phyloP scores from a whole-genome alignment of 2,888 invertebrate genomes.

The Galerucella nymphaeae region DNA sequence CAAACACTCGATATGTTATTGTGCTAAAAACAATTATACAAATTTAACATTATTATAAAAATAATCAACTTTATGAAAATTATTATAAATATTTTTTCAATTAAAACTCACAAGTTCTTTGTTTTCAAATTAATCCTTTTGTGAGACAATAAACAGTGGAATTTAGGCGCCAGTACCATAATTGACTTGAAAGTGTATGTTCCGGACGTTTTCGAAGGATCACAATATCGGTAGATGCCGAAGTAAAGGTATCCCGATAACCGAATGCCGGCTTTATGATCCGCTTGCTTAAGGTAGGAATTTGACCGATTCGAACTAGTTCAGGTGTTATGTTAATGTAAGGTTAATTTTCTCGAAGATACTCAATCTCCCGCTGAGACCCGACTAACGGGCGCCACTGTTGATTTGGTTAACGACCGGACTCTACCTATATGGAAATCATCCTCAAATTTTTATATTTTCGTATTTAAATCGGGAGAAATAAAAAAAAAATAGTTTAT shows the following conservation, averaged over 20 bases:
- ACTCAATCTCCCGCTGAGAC: constrained; percentile 52
- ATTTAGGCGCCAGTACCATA: constrained; percentile 48
- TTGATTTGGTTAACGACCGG: constrained; percentile 20
- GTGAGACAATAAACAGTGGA: constrained; percentile 34
- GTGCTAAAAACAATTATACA: too few species aligned
- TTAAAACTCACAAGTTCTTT: neutral
- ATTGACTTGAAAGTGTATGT: constrained; percentile 37
- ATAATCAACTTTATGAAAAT: too few species aligned
- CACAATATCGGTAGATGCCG: constrained; percentile 29
- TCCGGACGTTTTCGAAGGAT: constrained; percentile 14
- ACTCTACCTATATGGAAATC: neutral
- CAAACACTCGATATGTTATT: too few species aligned
- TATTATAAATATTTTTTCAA: neutral
- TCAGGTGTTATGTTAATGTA: constrained; percentile 35
- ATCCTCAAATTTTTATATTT: too few species aligned
- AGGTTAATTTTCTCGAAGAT: constrained; percentile 34
- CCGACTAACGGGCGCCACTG: constrained; percentile 55
- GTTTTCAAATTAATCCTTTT: constrained; percentile 34
- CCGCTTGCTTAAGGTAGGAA: constrained; percentile 28
- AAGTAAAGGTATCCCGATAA: constrained; percentile 16
- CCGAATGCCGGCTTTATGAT: constrained; percentile 22
- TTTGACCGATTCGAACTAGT: constrained; percentile 15
- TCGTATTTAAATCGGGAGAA: too few species aligned
- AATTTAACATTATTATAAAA: too few species aligned
- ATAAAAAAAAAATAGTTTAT: too few species aligned